These are phyloP conservation scores for western clawed frog (Xenopus tropicalis) DNA, from an alignment of 2,113 vertebrate genomes.

Conservation along the genomic window DNA sequence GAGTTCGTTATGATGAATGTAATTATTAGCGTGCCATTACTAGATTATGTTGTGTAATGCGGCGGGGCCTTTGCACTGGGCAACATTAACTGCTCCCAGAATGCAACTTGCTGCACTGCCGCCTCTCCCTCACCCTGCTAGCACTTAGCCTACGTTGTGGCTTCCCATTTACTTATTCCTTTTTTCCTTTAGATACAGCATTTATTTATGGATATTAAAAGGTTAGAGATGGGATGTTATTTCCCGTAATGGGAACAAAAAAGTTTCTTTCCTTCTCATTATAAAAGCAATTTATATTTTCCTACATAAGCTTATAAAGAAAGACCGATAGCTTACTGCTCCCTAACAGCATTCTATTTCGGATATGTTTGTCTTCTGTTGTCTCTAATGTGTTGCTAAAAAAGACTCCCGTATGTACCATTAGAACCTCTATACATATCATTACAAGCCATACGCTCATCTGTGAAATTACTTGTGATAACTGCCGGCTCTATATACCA, in stretches of 20 bases:
- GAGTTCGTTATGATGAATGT: constrained; percentile 40
- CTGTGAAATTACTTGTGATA: too few relatives aligned
- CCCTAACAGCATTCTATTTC: too few relatives aligned
- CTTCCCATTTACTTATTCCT: constrained; percentile 23
- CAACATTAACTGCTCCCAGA: constrained; percentile 33
- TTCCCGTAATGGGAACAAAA: constrained; percentile 39
- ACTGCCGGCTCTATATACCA: too few relatives aligned
- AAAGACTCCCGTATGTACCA: too few relatives aligned
- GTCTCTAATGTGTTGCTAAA: too few relatives aligned
- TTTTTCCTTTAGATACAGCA: constrained; percentile 13
- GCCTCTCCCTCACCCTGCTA: constrained; percentile 24
- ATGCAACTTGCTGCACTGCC: constrained; percentile 28
- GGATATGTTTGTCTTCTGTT: too few relatives aligned
- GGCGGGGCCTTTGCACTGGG: constrained; percentile 34
- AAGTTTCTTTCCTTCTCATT: constrained; percentile 24
- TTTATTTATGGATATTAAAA: constrained; percentile 37
- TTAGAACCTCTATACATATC: too few relatives aligned
- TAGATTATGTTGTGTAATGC: constrained; percentile 38
- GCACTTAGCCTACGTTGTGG: constrained; percentile 28
- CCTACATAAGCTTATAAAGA: constrained; percentile 26
- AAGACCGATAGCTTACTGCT: constrained; percentile 22
- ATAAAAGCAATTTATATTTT: constrained; percentile 40
- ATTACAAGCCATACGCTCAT: too few relatives aligned
- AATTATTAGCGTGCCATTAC: constrained; percentile 44
- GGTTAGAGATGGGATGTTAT: constrained; percentile 34